Evolutionary conservation across 2,113 vertebrate genomes (phyloP).

Genomic region (Micronycteris hirsuta): DNA sequence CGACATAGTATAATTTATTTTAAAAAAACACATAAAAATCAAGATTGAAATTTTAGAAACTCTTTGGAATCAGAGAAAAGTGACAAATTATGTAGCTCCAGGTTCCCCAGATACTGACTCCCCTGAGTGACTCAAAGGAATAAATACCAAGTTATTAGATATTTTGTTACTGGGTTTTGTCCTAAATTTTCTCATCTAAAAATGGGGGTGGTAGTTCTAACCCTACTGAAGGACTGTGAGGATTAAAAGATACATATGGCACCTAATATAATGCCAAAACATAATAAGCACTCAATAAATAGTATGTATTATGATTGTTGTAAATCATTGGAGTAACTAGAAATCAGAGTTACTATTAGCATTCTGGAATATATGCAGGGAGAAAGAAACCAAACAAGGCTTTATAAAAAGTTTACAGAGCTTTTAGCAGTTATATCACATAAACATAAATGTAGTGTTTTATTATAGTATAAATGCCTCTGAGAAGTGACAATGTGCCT

Average conservation of each 20-base stretch:
- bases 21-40: not conserved
- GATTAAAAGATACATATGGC: not conserved
- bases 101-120: not conserved
- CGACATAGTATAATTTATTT: not conserved
- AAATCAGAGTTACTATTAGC: slow-evolving; percentile 22
- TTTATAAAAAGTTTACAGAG: not conserved
- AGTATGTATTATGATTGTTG: not conserved
- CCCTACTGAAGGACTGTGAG: not conserved
- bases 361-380: slow-evolving; percentile 5
- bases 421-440: not conserved
- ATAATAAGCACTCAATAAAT: not conserved
- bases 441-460: not conserved
- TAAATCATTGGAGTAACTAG: not conserved
- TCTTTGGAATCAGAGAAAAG: not conserved
- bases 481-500: not conserved
- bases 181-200: slow-evolving; percentile 41
- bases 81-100: slow-evolving; percentile 16
- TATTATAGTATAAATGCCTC: slow-evolving; percentile 2
- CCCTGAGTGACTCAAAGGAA: not conserved
- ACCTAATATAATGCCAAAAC: not conserved
- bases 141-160: not conserved
- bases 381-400: not conserved
- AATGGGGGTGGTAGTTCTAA: not conserved
- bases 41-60: slow-evolving; percentile 27
- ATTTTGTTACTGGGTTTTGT: not conserved